Evolutionary conservation across 2,888 invertebrate genomes (phyloP), one percentile per base, ranked within the genome.

Genomic region (Torymus auratus): DNA sequence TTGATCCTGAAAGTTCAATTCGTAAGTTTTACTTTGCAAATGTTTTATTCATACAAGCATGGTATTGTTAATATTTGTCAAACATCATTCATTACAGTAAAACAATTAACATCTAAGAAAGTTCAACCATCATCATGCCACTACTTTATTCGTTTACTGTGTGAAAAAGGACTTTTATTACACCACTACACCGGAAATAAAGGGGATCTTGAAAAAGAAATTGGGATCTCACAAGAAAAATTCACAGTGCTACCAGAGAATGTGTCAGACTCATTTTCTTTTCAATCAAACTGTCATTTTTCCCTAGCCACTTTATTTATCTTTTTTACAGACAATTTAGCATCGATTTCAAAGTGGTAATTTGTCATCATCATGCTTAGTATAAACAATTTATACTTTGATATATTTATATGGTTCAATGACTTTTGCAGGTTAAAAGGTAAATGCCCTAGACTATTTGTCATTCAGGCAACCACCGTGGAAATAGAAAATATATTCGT

Each of bases 61-160:
- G 41, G 7, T 41, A 41, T 41, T 41, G 41, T 7, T 7, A 41
- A 41, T 41, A 41, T 41, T 41, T 41, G 1, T 41, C 41, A 41
- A 41, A 41, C 41, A 41, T 41, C 20, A 41, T 41, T 41, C 41
- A 15, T 11, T 28, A 20, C n/a, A 68, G 64, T 41, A 12, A n/a
- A 68, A 60, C 41, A 50, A 12, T 55, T 64, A 13, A 77, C 20
- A 52, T 68, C n/a, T 13, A 61, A 61, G 4, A 41, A 77, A 56
- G 12, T 64, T 2, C 62, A 56, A 41, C 71, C 78, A 11, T 60
- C 71, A 71, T 28, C 52, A 2, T 65, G 78, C 53, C 78, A 78
- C 28, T 78, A 78, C 12, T 78, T 78, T 23, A 78, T 78, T 53
- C 41, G 64, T 50, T 71, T 78, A 52, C 55, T 78, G n/a, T 64